Evolutionary conservation across 1,140 invertebrate genomes (phyloP), one percentile per base, ranked within the genome.

Genomic region (Neodiprion virginianus): DNA sequence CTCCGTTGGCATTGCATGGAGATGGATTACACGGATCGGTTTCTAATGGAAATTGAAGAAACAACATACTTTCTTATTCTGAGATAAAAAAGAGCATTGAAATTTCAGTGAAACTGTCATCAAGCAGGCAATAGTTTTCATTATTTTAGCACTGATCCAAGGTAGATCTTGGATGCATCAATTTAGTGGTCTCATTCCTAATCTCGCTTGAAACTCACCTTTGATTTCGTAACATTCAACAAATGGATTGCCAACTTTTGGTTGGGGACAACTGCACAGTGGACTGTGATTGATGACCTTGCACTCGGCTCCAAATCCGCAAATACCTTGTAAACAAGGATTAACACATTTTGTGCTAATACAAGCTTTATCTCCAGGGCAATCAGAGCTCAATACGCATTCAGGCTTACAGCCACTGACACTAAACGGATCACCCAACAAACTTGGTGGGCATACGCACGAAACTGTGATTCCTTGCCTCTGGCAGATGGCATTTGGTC

Each of bases 231-330:
- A 90, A 78, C 94, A 95, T 79, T 92, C 90, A 1, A 90, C 86
- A 85, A 95, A 95, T 53, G 95, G 94, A 92, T 96, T 94, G 68
- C 95, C 95, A 40, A 92, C 89, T 23, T 91, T 89, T 0, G 92
- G 90, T 70, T 90, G 83, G 53, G 93, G 92, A 82, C 95, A 96
- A 12, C 91, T 93, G 80, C 95, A 96, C 5, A 95, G 91, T 2
- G 95, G 94, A 77, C 93, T 94, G 81, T 96, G 95, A 82, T 95
- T 95, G 78, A 94, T 92, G 0, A 93, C 92, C 72, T 92, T 88
- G 79, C 95, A 94, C 75, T 91, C 79, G 10, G 93, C 94, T 48
- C 88, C 89, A 79, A 90, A 91, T 9, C 93, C 94, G 82, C 94
- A 95, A 2, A 92, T 90, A 40, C 93, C 93, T 23, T 85, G 83